Conservation (phyloP, 1,140 invertebrate species). For the Apis florea region DNA sequence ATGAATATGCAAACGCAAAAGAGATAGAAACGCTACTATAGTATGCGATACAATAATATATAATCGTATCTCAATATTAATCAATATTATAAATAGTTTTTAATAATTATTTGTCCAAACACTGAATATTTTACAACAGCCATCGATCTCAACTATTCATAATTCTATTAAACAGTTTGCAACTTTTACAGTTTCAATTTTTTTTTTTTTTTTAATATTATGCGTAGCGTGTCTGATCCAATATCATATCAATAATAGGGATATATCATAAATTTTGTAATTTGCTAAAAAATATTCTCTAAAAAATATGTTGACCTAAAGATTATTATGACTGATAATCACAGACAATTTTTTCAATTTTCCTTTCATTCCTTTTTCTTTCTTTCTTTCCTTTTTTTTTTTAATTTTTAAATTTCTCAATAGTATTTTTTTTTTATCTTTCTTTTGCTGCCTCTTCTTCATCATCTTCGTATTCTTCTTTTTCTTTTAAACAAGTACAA, state of each 20-base stretch:
- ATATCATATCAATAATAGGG: constrained; percentile 78
- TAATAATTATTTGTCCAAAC: constrained; percentile 79
- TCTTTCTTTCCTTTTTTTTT: constrained; percentile 29
- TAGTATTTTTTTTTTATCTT: constrained; percentile 49
- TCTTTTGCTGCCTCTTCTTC: constrained; percentile 16
- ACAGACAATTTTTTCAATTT: constrained; percentile 78
- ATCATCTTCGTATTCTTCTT: not conserved
- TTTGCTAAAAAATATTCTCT: constrained; percentile 80
- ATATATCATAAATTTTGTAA: constrained; percentile 80
- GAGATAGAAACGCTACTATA: constrained; percentile 75
- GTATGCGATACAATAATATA: constrained; percentile 74
- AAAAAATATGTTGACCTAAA: constrained; percentile 80
- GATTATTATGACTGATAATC: constrained; percentile 81
- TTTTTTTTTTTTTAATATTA: constrained; percentile 65
- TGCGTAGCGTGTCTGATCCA: constrained; percentile 74
- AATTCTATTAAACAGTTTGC: constrained; percentile 76
- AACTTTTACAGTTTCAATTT: constrained; percentile 66
- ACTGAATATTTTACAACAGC: constrained; percentile 80
- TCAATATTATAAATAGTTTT: constrained; percentile 75
- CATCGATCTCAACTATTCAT: constrained; percentile 77
- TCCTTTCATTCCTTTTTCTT: constrained; percentile 59
- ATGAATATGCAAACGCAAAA: constrained; percentile 73
- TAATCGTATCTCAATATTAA: constrained; percentile 74
- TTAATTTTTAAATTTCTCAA: constrained; percentile 51
- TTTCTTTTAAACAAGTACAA: constrained; percentile 68